Evolutionary conservation across 2,888 invertebrate species (phyloP), one percentile per base, ranked within the genome.

Genomic region (Mythimna lalbum): DNA sequence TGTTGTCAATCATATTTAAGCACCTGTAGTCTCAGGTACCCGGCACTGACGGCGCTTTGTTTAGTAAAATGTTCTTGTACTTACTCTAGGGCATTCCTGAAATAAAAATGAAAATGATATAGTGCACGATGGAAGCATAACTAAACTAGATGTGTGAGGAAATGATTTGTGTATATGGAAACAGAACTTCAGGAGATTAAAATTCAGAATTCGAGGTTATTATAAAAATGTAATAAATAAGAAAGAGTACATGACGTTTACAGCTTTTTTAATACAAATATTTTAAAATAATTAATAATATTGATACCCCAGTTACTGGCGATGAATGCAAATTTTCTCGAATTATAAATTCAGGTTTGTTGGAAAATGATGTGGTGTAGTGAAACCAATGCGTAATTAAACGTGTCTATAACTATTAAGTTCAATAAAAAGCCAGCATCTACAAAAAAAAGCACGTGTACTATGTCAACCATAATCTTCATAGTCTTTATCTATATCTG

Each of bases 41-140:
- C 1, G 27, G 21, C 14, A 31, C 19, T 6, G 19, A 21, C 0
- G 27, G 1, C 5, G 7, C 0, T 39, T 43, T 17, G 14, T 39
- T 4, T n/a, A 10, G 23, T 70, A n/a, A 27, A 39, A 39, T 21
- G 27, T 47, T 55, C 7, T 33, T 52, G 6, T 62, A 79, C 73
- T 73, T 62, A 73, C 73, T 17, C 17, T 4, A 10, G 1, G 1
- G 9, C 36, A 0, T 6, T 9, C 79, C 73, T 73, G 73, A 55
- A 73, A 73, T 33, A 61, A 79, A 27, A 73, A 73, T 39, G 17
- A 5, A 61, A 50, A 21, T 33, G 36, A 43, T 21, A 21, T n/a
- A 43, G 43, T 66, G 23, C n/a, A 65, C 10, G 19, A 33, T 19
- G 4, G 4, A 33, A n/a, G 39, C 23, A 5, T 49, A 36, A 19